phyloP scores from a whole-genome alignment of 53 echinoderm and acorn worm species.

The Luidia sarsii region DNA sequence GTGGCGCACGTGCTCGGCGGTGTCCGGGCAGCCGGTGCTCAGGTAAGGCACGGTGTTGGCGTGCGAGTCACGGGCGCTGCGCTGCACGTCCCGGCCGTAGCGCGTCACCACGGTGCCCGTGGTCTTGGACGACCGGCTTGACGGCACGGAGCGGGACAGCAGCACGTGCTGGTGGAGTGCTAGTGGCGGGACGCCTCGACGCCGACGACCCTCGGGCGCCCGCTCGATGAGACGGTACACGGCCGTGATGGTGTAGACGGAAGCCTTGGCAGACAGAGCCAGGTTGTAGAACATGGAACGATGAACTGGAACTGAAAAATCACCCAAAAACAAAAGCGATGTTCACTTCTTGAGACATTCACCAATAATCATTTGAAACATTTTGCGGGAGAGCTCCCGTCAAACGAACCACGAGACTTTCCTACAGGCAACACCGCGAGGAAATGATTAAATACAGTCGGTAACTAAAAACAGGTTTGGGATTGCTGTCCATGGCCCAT shows the following conservation, averaged over 20 bases:
- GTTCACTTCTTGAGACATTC: too few relatives aligned
- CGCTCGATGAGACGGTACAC: slow-evolving; percentile 65
- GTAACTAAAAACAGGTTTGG: too few relatives aligned
- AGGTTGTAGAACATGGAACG: slow-evolving; percentile 66
- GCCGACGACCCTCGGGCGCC: slow-evolving; percentile 17
- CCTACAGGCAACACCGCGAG: too few relatives aligned
- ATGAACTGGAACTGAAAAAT: slow-evolving; percentile 79
- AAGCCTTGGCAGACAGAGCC: slow-evolving; percentile 66
- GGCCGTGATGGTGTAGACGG: slow-evolving; percentile 71
- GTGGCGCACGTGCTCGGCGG: slow-evolving; percentile 57
- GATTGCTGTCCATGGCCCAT: too few relatives aligned
- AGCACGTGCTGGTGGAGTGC: not conserved
- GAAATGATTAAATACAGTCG: too few relatives aligned
- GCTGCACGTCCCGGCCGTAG: slow-evolving; percentile 54
- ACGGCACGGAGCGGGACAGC: slow-evolving; percentile 12
- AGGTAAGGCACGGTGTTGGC: slow-evolving; percentile 45
- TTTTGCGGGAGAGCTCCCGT: too few relatives aligned
- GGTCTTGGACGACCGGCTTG: not conserved
- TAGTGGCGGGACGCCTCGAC: not conserved
- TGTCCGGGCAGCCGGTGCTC: slow-evolving; percentile 63
- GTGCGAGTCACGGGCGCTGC: slow-evolving; percentile 54
- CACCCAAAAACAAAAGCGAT: too few relatives aligned
- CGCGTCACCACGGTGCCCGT: slow-evolving; percentile 24
- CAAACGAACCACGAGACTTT: too few relatives aligned
- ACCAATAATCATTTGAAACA: too few relatives aligned